phyloP scores from a whole-genome alignment of 2,888 invertebrate species.

The Ectemnius lituratus region DNA sequence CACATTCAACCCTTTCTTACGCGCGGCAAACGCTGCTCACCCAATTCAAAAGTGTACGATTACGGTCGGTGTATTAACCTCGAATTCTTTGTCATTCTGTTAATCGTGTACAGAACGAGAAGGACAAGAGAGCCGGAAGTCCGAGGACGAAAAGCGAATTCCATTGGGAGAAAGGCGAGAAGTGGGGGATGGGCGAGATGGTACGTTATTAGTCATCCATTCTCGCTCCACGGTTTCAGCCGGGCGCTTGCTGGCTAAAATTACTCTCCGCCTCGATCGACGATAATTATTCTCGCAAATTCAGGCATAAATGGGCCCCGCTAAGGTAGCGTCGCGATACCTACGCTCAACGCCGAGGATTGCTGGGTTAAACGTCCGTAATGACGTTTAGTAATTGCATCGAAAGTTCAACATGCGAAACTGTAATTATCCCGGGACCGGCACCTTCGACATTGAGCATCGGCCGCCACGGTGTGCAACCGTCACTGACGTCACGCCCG shows the following conservation, averaged over 20 bases:
- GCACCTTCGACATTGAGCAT: constrained; percentile 58
- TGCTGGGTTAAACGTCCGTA: constrained; percentile 67
- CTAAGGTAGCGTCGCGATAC: constrained; percentile 22
- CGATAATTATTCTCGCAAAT: constrained; percentile 65
- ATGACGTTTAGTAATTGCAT: constrained; percentile 72
- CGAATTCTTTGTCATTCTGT: too few species aligned
- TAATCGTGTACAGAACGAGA: too few species aligned
- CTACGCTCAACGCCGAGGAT: constrained; percentile 26
- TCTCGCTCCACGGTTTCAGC: constrained; percentile 35
- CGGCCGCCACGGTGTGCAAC: constrained; percentile 36
- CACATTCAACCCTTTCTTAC: not conserved
- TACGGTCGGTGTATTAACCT: too few species aligned
- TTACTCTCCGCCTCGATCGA: constrained; percentile 57
- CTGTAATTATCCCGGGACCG: constrained; percentile 67
- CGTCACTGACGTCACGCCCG: constrained; percentile 49
- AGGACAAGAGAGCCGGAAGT: too few species aligned
- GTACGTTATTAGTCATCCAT: constrained; percentile 8
- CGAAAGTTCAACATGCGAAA: constrained; percentile 67
- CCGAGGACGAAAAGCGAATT: too few species aligned
- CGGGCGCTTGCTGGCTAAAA: not conserved
- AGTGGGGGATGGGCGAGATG: not conserved
- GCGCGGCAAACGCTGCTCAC: too few species aligned
- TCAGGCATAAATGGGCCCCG: constrained; percentile 55
- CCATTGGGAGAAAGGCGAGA: too few species aligned
- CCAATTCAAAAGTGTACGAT: too few species aligned